phyloP scores from a whole-genome alignment of 2,113 vertebrate species.

The Saccopteryx leptura region DNA sequence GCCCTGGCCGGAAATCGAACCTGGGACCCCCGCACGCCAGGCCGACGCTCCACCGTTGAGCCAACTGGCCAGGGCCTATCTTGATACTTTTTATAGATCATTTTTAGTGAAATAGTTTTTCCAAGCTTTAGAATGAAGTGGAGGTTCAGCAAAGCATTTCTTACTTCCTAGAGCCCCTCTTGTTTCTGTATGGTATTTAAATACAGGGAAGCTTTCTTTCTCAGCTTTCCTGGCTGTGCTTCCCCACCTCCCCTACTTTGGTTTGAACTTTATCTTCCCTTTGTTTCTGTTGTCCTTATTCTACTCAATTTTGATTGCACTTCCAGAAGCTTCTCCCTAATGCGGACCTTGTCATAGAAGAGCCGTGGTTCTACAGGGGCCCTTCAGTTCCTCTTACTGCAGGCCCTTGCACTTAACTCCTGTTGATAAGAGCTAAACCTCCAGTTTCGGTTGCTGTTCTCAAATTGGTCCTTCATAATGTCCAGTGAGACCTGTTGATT shows the following conservation, averaged over 20 bases:
- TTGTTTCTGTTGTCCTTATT: not conserved
- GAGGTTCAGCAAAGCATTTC: not conserved
- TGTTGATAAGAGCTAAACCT: not conserved
- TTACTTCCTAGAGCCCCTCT: not conserved
- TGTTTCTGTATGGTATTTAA: not conserved
- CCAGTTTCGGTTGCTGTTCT: not conserved
- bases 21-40: no score
- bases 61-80: no score
- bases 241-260: not conserved
- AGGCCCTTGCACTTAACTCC: not conserved
- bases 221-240: not conserved
- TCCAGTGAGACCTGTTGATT: not conserved
- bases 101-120: conserved; percentile 58
- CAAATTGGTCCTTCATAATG: not conserved
- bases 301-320: not conserved
- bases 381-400: not conserved
- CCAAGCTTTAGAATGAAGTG: not conserved
- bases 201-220: not conserved
- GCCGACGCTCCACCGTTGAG: no score
- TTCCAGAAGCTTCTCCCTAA: not conserved
- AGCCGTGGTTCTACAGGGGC: not conserved
- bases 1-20: no score
- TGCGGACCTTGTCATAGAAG: not conserved
- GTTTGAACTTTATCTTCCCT: not conserved
- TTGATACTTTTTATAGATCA: conserved; percentile 19